Conservation (phyloP, 2,888 invertebrate genomes). For the Andrena camellia region DNA sequence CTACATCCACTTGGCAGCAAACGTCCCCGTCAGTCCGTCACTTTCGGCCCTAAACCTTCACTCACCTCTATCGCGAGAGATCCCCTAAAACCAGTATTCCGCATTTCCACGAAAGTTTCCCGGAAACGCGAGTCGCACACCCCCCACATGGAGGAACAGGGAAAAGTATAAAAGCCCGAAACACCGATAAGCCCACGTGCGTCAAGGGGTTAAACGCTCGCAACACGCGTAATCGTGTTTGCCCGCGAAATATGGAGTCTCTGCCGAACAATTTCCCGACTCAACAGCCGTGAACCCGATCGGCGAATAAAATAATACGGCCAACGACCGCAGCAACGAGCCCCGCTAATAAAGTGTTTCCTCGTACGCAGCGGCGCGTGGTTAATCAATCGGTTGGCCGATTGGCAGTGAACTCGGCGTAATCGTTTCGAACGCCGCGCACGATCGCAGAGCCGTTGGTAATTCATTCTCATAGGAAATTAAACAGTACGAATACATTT, state of each 20-base stretch:
- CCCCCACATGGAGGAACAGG: no score
- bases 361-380: constrained; percentile 10
- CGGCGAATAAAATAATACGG: constrained; percentile 2
- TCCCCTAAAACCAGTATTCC: no score
- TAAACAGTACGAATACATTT: constrained; percentile 28
- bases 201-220: no score
- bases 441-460: constrained; percentile 10
- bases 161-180: no score
- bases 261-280: not conserved
- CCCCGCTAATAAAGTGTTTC: constrained; percentile 27
- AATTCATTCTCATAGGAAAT: constrained; percentile 32
- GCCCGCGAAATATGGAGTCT: not conserved
- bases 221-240: no score
- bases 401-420: constrained; percentile 31
- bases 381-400: constrained; percentile 48
- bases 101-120: no score
- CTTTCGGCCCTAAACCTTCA: no score
- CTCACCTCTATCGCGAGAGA: no score
- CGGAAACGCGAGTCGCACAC: no score
- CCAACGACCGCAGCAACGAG: not conserved
- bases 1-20: no score
- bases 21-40: no score
- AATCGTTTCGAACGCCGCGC: constrained; percentile 26
- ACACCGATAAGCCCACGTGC: no score
- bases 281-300: not conserved